Base-by-base conservation (phyloP, 92 coral and sea anemone genomes). In the Parazoanthus swiftii region DNA sequence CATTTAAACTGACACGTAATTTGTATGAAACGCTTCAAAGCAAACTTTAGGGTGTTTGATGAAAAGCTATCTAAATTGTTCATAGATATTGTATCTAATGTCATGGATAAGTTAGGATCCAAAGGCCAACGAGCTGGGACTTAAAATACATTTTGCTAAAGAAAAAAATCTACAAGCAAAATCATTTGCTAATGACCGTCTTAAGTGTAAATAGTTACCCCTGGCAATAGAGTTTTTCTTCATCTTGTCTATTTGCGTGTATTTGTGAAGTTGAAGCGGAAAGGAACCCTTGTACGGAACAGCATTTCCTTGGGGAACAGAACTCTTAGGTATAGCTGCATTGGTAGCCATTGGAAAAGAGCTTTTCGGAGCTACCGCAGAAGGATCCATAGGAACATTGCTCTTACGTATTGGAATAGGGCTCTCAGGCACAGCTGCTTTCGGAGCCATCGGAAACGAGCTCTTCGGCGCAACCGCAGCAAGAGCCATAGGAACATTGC, bases 231-330 rank as follows among this genome's bases (percentile, higher is more conserved):
- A 68, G 67, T 80, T 86, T 75, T 88, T 92, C 86, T 92, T 94
- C 77, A 90, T 85, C 76, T 92, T 92, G 2, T 89, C 82, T 16
- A 93, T 92, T 39, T 98, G 99, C n/a, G 94, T 90, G 58, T 94
- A 82, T 83, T 95, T 95, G 85, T 93, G 96, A 81, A 97, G 94
- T 23, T 90, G 95, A 39, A 97, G 81, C 18, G 99, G 99, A 86
- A 86, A 97, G 25, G 99, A 97, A 16, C 95, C 92, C 77, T 76
- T 88, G 38, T 74, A 89, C 15, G 98, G 88, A 76, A 86, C 79
- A 76, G 86, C 83, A 8, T 90, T 89, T 72, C 92, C 90, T 29
- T 80, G 88, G 29, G 94, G 91, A 77, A 85, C 70, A 85, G 65
- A 80, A 63, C 93, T 74, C 89, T 94, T 92, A 36, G 65, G 90